A percentile compares a stretch with the other conserved stretches of the same genome.
These are phyloP conservation scores for Drosophila histrio DNA, from an alignment of 2,888 invertebrate species.

Conservation along the genomic window DNA sequence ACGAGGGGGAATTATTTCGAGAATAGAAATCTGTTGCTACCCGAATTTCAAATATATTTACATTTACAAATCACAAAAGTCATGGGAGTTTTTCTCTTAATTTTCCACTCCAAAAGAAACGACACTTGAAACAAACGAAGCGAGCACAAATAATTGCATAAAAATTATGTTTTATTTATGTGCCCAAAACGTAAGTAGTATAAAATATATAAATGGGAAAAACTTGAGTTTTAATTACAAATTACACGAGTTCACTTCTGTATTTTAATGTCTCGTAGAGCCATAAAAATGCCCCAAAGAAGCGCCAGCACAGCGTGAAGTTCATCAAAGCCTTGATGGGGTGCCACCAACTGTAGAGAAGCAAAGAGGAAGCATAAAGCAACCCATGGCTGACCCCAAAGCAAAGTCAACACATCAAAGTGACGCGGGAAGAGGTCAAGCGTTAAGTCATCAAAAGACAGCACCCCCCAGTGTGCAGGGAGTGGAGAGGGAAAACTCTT, in stretches of 20 bases:
- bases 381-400: conserved; percentile 59
- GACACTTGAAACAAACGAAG: conserved; percentile 60
- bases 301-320: conserved; percentile 71
- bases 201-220: conserved; percentile 37
- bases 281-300: conserved; percentile 31
- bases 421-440: conserved; percentile 70
- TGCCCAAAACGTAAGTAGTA: conserved; percentile 34
- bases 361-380: conserved; percentile 7
- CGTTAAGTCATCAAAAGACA: conserved; percentile 69
- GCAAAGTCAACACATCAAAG: conserved; percentile 73
- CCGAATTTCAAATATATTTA: conserved; percentile 4
- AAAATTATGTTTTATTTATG: conserved; percentile 42
- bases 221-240: conserved; percentile 72
- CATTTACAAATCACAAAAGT: conserved; percentile 15
- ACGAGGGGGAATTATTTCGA: not conserved
- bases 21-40: not conserved
- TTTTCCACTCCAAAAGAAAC: conserved; percentile 29
- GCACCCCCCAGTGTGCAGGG: not conserved
- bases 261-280: conserved; percentile 41
- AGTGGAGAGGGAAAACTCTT: conserved; percentile 29
- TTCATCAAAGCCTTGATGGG: conserved; percentile 68
- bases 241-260: conserved; percentile 63
- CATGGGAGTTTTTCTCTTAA: not conserved
- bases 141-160: conserved; percentile 55
- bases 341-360: conserved; percentile 1